phyloP scores from a whole-genome alignment of 2,888 invertebrate species.

The Rotaria magnacalcarata region DNA sequence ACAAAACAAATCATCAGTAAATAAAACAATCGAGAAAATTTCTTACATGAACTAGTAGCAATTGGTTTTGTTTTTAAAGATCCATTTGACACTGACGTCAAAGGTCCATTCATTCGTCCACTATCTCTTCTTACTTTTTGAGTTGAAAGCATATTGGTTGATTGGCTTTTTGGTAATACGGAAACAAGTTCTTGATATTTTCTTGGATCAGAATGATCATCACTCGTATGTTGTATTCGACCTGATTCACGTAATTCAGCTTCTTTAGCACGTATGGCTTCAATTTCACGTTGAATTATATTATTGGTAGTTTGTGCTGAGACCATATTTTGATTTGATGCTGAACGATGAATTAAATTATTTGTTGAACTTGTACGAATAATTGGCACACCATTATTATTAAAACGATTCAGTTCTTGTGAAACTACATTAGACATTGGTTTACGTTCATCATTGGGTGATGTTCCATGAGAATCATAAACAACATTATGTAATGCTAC shows the following conservation, averaged over 20 bases:
- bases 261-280: slow-evolving; percentile 12
- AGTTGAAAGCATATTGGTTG: not conserved
- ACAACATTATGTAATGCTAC: not conserved
- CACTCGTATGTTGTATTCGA: slow-evolving; percentile 25
- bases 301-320: not conserved
- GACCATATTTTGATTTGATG: not conserved
- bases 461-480: slow-evolving; percentile 5
- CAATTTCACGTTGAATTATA: slow-evolving; percentile 30
- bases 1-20: not conserved
- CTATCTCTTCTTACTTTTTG: not conserved
- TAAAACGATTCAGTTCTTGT: slow-evolving; percentile 28
- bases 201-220: slow-evolving; percentile 31
- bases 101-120: not conserved
- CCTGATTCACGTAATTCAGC: slow-evolving; percentile 19
- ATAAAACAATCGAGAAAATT: not conserved
- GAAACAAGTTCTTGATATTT: slow-evolving; percentile 15
- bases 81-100: not conserved
- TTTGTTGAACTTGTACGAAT: slow-evolving; percentile 27
- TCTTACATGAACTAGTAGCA: not conserved
- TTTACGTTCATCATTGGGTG: not conserved
- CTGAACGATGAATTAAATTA: slow-evolving; percentile 9
- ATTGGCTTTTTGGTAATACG: slow-evolving; percentile 3
- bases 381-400: slow-evolving; percentile 8
- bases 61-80: not conserved
- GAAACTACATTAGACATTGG: not conserved